These are phyloP conservation scores for Sitta carolinensis DNA, from an alignment of 2,797 vertebrate species.

Conservation along the genomic window DNA sequence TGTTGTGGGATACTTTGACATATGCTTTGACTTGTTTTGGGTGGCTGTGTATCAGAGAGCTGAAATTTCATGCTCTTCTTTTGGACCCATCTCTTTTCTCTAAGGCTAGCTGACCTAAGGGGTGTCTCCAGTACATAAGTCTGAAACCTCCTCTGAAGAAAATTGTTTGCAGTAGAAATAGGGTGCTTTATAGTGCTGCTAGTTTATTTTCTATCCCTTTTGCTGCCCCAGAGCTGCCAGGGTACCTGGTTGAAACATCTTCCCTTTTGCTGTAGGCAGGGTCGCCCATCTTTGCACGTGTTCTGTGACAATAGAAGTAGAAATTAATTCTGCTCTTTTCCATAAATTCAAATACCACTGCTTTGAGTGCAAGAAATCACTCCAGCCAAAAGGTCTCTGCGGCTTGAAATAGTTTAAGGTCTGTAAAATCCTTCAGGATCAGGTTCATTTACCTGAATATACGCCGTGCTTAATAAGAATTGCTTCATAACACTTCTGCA, in stretches of 20 bases:
- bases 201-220: background rate
- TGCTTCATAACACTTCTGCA: background rate
- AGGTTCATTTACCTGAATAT: constrained; percentile 5
- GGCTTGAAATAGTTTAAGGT: background rate
- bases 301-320: accelerated
- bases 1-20: background rate
- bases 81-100: background rate
- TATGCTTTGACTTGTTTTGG: background rate
- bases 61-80: background rate
- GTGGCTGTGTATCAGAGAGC: background rate
- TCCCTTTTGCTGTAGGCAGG: background rate
- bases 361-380: background rate
- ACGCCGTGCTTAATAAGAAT: background rate
- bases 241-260: background rate
- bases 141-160: background rate
- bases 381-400: background rate
- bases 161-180: background rate
- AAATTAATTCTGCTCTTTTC: background rate
- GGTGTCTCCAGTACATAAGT: background rate
- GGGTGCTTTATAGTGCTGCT: background rate
- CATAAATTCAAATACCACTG: background rate
- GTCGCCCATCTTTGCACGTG: accelerated
- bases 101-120: background rate
- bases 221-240: background rate
- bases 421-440: constrained; percentile 15